phyloP scores from a whole-genome alignment of 1,140 invertebrate species.

The Drosophila busckii region DNA sequence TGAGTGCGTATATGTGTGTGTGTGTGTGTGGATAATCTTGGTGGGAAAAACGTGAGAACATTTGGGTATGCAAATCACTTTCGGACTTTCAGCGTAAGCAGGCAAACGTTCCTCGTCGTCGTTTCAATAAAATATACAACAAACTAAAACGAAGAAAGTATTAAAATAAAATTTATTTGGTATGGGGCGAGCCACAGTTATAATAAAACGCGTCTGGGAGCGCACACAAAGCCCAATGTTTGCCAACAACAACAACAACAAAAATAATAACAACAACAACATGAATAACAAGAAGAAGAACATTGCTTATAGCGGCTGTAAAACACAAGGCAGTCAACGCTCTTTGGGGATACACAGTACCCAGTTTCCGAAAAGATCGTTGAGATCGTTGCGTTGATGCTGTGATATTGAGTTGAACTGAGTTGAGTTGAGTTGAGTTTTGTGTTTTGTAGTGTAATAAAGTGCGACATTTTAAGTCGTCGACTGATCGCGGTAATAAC shows the following conservation, averaged over 20 bases:
- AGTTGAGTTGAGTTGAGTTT: slow-evolving; percentile 56
- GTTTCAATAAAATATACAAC: slow-evolving; percentile 63
- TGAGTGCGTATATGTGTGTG: background rate
- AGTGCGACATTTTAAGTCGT: slow-evolving; percentile 75
- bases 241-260: slow-evolving; percentile 57
- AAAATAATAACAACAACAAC: slow-evolving; percentile 23
- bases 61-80: slow-evolving; percentile 70
- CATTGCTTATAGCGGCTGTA: slow-evolving; percentile 45
- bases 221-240: slow-evolving; percentile 70
- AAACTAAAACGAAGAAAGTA: slow-evolving; percentile 77
- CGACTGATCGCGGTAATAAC: slow-evolving; percentile 67
- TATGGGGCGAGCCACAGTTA: slow-evolving; percentile 71
- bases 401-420: slow-evolving; percentile 17
- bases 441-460: slow-evolving; percentile 76
- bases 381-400: slow-evolving; percentile 32
- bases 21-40: slow-evolving; percentile 52
- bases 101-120: slow-evolving; percentile 5
- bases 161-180: slow-evolving; percentile 74
- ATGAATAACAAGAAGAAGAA: slow-evolving; percentile 25
- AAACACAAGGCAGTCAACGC: slow-evolving; percentile 53
- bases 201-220: slow-evolving; percentile 73
- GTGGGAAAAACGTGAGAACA: slow-evolving; percentile 69
- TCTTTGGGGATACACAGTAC: slow-evolving; percentile 18
- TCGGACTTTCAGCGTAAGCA: slow-evolving; percentile 25
- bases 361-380: slow-evolving; percentile 18